Conservation (phyloP, 2,888 invertebrate species). For the Rotaria socialis region DNA sequence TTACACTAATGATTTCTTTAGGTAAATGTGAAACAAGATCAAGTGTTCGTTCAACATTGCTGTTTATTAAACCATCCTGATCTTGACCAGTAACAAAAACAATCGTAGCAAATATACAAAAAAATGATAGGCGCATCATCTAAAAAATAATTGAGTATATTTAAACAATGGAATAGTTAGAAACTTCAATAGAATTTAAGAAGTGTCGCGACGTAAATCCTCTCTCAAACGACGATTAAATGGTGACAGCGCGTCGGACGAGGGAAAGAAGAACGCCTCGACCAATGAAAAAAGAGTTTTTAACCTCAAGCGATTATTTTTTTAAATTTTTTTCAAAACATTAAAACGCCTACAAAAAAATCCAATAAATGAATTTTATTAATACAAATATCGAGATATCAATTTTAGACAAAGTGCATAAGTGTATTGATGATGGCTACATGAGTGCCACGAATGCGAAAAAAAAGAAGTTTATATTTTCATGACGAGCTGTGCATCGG, state of each 20-base stretch:
- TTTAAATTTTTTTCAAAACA: not conserved
- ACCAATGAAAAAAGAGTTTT: not conserved
- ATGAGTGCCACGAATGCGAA: too few relatives aligned
- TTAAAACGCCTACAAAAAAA: not conserved
- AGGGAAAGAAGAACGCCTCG: not conserved
- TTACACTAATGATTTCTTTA: conserved; percentile 74
- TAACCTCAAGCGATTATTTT: not conserved
- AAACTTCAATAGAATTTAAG: not conserved
- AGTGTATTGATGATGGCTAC: not conserved
- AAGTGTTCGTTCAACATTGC: conserved; percentile 76
- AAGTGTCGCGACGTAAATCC: not conserved
- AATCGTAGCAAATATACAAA: not conserved
- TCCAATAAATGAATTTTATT: not conserved
- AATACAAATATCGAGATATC: not conserved
- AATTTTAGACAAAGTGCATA: not conserved
- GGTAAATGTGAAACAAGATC: conserved; percentile 83
- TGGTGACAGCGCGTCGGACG: conserved; percentile 20
- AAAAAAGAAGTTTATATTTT: too few relatives aligned
- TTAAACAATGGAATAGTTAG: not conserved
- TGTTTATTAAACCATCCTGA: conserved; percentile 51
- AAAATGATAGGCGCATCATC: not conserved
- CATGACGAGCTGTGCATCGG: too few relatives aligned
- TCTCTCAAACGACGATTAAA: not conserved
- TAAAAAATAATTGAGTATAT: not conserved
- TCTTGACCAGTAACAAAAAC: not conserved